Base-by-base conservation (phyloP, 2,113 vertebrate genomes). In the Potamarius usumacintae region DNA sequence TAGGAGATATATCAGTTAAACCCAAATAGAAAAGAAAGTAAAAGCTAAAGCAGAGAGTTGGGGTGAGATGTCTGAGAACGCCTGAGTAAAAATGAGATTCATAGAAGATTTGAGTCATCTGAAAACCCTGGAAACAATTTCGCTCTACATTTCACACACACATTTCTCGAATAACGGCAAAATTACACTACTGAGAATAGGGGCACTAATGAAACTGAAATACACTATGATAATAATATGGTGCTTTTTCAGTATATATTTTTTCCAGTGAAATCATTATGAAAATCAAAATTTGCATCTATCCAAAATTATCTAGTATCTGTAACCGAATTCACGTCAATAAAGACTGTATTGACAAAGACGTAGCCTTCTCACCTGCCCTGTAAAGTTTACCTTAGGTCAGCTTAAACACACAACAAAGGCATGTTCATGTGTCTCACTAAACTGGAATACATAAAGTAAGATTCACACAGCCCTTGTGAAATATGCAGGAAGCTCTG, bases 401-500 rank as follows among this genome's bases (percentile, higher is more conserved):
- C 42, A 86, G 17, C 17, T 65, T 48, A 60, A 42, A 83, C 50
- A 76, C 71, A 48, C 34, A 65, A 57, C 42, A 7, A 76, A 27
- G 53, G 53, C 65, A 53, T 65, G 65, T 27, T 52, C 50, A 53
- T 62, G 27, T 65, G 25, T 60, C 27, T 82, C 25, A 79, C 79
- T 62, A 80, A 80, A 57, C n/a, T 58, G 55, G 30, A 60, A 6
- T 42, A 34, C 20, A 5, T 81, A 12, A 30, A 69, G 20, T 85
- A 9, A 74, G 25, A 58, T 71, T 14, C 27, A 55, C 74, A 84
- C 86, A 84, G 74, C 55, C 34, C 30, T 82, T 42, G 34, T 86
- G 71, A 83, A 86, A 86, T 78, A 83, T 78, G n/a, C n/a, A 85
- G 78, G 34, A 72, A 78, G 8, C 67, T 84, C 30, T 58, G 85